A percentile compares a stretch with the other conserved stretches of the same genome.
phyloP scores from a whole-genome alignment of 2,113 vertebrate species.

The Phyllostomus hastatus region DNA sequence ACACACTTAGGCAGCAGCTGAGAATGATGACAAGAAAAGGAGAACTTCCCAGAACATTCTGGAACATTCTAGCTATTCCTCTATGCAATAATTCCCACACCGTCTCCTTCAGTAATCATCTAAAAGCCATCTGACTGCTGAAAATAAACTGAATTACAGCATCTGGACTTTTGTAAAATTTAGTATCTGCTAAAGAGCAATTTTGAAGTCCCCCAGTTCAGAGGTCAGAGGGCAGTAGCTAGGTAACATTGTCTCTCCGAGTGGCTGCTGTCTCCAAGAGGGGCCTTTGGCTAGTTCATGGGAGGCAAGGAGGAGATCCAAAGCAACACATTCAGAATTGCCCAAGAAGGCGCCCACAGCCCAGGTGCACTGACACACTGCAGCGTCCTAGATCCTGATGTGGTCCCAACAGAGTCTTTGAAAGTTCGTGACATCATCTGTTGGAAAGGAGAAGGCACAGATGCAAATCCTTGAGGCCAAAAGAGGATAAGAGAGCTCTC shows the following conservation, averaged over 20 bases:
- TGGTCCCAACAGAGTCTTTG: not conserved
- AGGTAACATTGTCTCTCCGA: rapidly evolving
- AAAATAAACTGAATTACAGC: not conserved
- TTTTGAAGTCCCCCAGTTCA: not conserved
- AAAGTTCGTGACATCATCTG: not conserved
- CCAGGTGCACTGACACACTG: not conserved
- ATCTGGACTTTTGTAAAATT: not conserved
- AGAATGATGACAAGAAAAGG: not conserved
- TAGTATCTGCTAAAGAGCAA: not conserved
- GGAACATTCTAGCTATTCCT: not conserved
- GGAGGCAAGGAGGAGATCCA: not conserved
- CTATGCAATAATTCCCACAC: not conserved
- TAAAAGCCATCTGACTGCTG: not conserved
- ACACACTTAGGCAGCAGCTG: not conserved
- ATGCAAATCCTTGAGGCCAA: slow-evolving; percentile 20
- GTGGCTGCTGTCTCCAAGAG: not conserved
- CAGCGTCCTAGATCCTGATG: rapidly evolving
- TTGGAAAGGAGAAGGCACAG: slow-evolving; percentile 45
- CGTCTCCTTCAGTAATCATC: not conserved
- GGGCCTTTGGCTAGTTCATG: not conserved
- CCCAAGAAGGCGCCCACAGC: rapidly evolving
- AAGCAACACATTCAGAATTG: not conserved
- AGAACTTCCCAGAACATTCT: slow-evolving; percentile 3
- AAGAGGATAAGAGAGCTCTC: not conserved
- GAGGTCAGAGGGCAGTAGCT: not conserved